Evolutionary conservation across 2,888 invertebrate species (phyloP), one percentile per base, ranked within the genome.

Genomic region (Argyra leucocephala): DNA sequence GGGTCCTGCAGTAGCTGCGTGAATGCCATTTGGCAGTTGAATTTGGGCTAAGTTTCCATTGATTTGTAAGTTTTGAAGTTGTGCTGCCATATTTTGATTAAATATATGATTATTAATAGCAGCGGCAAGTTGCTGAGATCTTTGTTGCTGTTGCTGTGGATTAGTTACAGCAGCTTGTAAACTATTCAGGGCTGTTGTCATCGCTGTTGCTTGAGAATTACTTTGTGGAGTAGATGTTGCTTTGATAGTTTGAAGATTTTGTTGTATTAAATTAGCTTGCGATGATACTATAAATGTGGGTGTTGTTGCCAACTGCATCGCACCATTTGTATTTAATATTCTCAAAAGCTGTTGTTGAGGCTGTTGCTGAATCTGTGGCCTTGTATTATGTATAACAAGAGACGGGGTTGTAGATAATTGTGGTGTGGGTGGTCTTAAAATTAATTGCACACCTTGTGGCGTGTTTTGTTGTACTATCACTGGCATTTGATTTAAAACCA

Each of bases 381-480:
- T 71, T n/a, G 75, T 67, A 66, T 80, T 80, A 64, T 80, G 80
- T 62, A 80, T 80, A 21, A 80, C 79, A 67, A 80, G 70, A 59
- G 80, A 79, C 0, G 81, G 81, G 9, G 79, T 76, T 23, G 78
- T 80, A 22, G 66, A 18, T 66, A 82, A 70, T 73, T 83, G 83
- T 9, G 82, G 81, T 66, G 86, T 81, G 66, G 86, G 86, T 66
- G 88, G 86, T 71, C 88, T 81, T 70, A 89, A 79, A 70, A 88
- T 88, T 69, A 89, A 83, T 75, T 89, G 89, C 65, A 89, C 86
- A 62, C 87, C 86, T 71, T 87, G 86, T 63, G 86, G 83, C 1
- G 82, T 80, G 74, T 85, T 84, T 73, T 85, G 86, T 71, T 86
- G 86, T 68, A 86, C 83, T 72, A 86, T 76, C 69, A 86, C 82